A percentile compares a stretch with the other conserved stretches of the same genome.
These are phyloP conservation scores for Cataglyphis livida DNA, from an alignment of 2,888 invertebrate genomes.

Conservation along the genomic window DNA sequence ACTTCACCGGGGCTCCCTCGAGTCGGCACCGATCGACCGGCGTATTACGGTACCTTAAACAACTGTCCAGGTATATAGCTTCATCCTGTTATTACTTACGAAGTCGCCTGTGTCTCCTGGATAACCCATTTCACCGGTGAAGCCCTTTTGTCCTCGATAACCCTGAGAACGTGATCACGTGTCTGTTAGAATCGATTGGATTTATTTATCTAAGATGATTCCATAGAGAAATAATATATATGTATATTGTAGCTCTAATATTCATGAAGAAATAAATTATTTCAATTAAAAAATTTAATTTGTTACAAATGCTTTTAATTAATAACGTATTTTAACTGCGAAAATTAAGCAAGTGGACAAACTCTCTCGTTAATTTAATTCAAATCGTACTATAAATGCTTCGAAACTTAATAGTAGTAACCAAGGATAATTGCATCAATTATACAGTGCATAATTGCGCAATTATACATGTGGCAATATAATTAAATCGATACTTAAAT, in stretches of 20 bases:
- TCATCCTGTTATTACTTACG: conserved; percentile 75
- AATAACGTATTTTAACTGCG: neutral
- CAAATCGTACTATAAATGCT: neutral
- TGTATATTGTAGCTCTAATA: neutral
- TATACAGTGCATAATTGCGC: neutral
- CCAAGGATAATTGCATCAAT: conserved; percentile 13
- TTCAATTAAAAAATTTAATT: neutral
- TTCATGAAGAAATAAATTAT: neutral
- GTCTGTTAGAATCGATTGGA: conserved; percentile 1
- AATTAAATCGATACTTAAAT: conserved; percentile 11
- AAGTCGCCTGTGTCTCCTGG: conserved; percentile 81
- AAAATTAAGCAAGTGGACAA: neutral
- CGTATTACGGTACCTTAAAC: conserved; percentile 70
- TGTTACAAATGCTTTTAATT: neutral
- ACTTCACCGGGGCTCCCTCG: conserved; percentile 65
- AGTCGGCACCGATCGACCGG: conserved; percentile 66
- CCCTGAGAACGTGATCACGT: conserved; percentile 75
- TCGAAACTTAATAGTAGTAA: neutral
- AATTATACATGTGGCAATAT: neutral
- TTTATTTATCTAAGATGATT: neutral
- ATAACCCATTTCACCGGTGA: conserved; percentile 81
- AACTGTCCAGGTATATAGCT: conserved; percentile 47
- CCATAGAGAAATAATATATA: neutral
- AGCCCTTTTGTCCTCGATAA: conserved; percentile 79
- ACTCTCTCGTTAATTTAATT: neutral